These are phyloP conservation scores for Heliocidaris erythrogramma DNA, from an alignment of 35 echinoderm and acorn worm species.

Conservation along the genomic window DNA sequence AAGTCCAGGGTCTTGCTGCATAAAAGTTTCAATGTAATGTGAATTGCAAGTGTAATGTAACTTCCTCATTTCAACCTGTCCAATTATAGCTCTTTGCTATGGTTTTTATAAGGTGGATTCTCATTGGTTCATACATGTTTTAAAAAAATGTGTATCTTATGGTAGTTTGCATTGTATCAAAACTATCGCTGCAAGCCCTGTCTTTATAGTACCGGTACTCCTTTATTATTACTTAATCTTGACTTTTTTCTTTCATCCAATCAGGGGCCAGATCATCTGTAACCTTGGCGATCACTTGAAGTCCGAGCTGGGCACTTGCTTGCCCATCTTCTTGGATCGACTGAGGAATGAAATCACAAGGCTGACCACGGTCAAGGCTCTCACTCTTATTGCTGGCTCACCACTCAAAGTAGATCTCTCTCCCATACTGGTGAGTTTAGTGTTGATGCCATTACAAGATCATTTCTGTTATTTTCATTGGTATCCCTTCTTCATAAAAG, in stretches of 20 bases:
- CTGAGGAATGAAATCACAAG: slow-evolving; percentile 96
- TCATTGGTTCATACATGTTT: too few relatives aligned
- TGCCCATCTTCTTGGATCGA: slow-evolving; percentile 96
- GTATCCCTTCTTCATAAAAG: background rate
- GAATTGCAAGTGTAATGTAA: too few relatives aligned
- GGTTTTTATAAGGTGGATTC: too few relatives aligned
- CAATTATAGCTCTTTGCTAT: too few relatives aligned
- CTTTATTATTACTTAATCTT: background rate
- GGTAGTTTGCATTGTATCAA: too few relatives aligned
- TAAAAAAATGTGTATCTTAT: too few relatives aligned
- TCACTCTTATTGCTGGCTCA: slow-evolving; percentile 90
- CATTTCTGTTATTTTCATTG: background rate
- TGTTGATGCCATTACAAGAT: background rate
- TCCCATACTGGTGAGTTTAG: slow-evolving; percentile 78
- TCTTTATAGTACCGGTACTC: too few relatives aligned
- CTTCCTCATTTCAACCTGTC: too few relatives aligned
- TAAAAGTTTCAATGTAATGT: too few relatives aligned
- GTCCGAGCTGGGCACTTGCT: slow-evolving; percentile 76
- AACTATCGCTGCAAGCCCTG: too few relatives aligned
- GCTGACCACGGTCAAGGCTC: slow-evolving; percentile 92
- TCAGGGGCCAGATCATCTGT: slow-evolving; percentile 85
- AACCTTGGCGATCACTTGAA: slow-evolving; percentile 94
- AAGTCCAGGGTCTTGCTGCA: too few relatives aligned
- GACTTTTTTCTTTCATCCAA: background rate
- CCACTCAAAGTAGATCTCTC: slow-evolving; percentile 83